Percentiles rank a stretch among this genome's conserved stretches.
These are phyloP conservation scores for Acanthornis magna DNA, from an alignment of 2,797 vertebrate species.

Conservation along the genomic window DNA sequence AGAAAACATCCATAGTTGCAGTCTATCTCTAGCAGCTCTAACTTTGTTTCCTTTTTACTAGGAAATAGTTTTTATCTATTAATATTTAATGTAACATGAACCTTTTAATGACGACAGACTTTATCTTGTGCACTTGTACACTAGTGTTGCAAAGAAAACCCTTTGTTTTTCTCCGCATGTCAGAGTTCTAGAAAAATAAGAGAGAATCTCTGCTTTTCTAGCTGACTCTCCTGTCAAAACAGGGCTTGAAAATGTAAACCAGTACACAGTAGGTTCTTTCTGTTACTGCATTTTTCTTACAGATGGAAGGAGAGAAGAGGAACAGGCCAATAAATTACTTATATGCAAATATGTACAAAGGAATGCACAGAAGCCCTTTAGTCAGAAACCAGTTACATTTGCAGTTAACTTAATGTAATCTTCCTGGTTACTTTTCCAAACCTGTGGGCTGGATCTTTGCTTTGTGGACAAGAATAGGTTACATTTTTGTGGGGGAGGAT, in stretches of 20 bases:
- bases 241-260: background rate
- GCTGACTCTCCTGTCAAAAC: background rate
- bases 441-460: background rate
- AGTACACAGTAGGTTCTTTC: background rate
- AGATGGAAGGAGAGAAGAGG: background rate
- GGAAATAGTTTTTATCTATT: background rate
- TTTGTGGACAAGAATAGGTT: slow-evolving; percentile 40
- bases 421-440: background rate
- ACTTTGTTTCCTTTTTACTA: background rate
- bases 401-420: background rate
- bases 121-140: background rate
- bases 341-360: background rate
- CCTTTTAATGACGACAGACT: background rate
- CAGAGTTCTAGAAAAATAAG: background rate
- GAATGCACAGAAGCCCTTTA: background rate
- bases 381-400: background rate
- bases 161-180: background rate
- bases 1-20: background rate
- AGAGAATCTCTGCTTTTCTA: background rate
- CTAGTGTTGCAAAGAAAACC: background rate
- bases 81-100: background rate
- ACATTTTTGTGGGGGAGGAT: slow-evolving; percentile 49
- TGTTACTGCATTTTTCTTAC: background rate
- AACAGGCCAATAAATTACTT: background rate
- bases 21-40: background rate